Conservation (phyloP, 2,797 vertebrate genomes). For the Schizopygopsis malacanthus region DNA sequence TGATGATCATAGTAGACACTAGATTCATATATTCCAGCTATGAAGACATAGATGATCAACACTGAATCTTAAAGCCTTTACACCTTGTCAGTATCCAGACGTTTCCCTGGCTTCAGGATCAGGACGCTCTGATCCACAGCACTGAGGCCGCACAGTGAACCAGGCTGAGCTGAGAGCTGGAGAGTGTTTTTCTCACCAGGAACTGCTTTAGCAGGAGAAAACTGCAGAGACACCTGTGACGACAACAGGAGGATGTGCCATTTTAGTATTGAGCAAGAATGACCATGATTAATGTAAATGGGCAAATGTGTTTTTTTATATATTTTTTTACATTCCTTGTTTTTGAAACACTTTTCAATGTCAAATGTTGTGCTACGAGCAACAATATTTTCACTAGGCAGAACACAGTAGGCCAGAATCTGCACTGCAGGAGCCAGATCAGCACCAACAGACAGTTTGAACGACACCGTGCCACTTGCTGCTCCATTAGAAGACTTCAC, state of each 20-base stretch:
- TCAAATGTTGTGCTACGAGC: not conserved
- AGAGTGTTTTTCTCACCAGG: slow-evolving; percentile 77
- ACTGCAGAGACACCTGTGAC: slow-evolving; percentile 81
- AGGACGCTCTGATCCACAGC: slow-evolving; percentile 86
- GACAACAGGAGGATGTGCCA: not conserved
- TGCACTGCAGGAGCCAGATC: slow-evolving; percentile 54
- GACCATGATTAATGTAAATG: not conserved
- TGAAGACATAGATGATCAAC: not conserved
- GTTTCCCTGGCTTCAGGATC: slow-evolving; percentile 75
- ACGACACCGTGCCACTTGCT: slow-evolving; percentile 51
- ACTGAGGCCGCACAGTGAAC: slow-evolving; percentile 84
- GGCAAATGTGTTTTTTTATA: too few relatives aligned
- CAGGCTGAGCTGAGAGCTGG: slow-evolving; percentile 69
- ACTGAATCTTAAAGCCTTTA: not conserved
- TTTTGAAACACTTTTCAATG: slow-evolving; percentile 2
- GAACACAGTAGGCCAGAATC: slow-evolving; percentile 69
- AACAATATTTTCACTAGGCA: slow-evolving; percentile 43
- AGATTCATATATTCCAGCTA: not conserved
- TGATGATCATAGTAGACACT: not conserved
- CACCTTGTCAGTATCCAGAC: slow-evolving; percentile 76
- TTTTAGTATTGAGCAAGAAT: not conserved
- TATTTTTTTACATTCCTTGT: not conserved
- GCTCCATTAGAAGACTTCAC: slow-evolving; percentile 13
- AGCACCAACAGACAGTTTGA: slow-evolving; percentile 57
- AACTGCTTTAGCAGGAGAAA: slow-evolving; percentile 71